These are phyloP conservation scores for Aphrophora alni DNA, from an alignment of 2,888 invertebrate species.

Conservation along the genomic window DNA sequence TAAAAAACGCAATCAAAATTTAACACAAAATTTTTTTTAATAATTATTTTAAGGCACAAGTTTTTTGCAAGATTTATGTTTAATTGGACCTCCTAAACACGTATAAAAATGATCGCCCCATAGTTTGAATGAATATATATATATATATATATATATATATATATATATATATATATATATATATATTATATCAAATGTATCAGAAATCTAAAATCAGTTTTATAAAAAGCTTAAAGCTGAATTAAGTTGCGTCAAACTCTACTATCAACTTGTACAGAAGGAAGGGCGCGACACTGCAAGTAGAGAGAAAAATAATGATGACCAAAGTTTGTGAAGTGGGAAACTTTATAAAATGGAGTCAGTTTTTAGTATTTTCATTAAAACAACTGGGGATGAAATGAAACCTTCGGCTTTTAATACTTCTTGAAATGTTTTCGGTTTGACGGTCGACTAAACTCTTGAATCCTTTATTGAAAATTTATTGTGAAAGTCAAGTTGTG, in stretches of 20 bases:
- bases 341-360: slow-evolving; percentile 6
- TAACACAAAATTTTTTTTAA: too few relatives aligned
- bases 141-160: too few relatives aligned
- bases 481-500: not conserved
- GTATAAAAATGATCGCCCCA: too few relatives aligned
- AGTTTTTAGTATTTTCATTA: not conserved
- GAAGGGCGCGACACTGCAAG: not conserved
- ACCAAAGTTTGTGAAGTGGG: not conserved
- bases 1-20: too few relatives aligned
- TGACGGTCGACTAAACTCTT: not conserved
- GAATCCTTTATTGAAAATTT: not conserved
- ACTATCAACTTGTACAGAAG: not conserved
- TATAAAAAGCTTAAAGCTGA: not conserved
- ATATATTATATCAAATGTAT: too few relatives aligned
- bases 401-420: not conserved
- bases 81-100: too few relatives aligned
- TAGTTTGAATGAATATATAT: too few relatives aligned
- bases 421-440: not conserved
- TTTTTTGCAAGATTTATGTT: too few relatives aligned
- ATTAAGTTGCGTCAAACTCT: not conserved
- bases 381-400: not conserved
- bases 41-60: too few relatives aligned
- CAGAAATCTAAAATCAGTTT: not conserved
- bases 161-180: too few relatives aligned
- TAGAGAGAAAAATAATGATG: not conserved